These are phyloP conservation scores for Istiophorus platypterus DNA, from an alignment of 2,113 vertebrate species.

Conservation along the genomic window DNA sequence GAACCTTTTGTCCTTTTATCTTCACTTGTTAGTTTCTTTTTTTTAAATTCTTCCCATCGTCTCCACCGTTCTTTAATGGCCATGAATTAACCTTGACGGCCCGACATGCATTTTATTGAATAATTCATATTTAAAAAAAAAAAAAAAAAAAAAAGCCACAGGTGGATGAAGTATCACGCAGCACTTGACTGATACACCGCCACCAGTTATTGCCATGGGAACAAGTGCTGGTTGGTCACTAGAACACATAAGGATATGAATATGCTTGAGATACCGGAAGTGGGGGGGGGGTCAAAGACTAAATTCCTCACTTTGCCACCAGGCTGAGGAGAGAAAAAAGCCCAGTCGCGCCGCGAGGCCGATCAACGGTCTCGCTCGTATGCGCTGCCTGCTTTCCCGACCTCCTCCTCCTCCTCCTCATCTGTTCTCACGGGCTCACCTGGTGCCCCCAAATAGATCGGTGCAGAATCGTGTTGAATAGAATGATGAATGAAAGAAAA, in stretches of 20 bases:
- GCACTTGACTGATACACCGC: not conserved
- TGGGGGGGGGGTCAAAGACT: conserved; percentile 59
- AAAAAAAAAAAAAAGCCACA: not conserved
- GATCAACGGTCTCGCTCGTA: conserved; percentile 46
- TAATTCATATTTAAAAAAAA: conserved; percentile 3
- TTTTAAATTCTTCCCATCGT: not conserved
- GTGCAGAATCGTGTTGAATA: conserved; percentile 7
- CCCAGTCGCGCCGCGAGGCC: conserved; percentile 30
- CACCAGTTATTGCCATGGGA: not conserved
- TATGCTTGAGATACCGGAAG: not conserved
- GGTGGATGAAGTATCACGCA: not conserved
- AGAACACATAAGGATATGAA: conserved; percentile 19
- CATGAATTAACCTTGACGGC: not conserved
- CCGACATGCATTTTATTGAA: not conserved
- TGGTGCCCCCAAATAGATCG: too few relatives aligned
- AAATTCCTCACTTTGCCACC: conserved; percentile 32
- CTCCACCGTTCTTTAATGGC: not conserved
- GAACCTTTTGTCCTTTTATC: not conserved
- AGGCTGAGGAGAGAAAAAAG: not conserved
- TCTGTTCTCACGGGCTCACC: too few relatives aligned
- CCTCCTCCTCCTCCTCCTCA: too few relatives aligned
- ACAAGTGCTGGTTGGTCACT: not conserved
- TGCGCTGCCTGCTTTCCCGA: too few relatives aligned
- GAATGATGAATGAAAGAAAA: conserved; percentile 6
- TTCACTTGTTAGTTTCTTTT: not conserved